Conservation (phyloP, 2,797 vertebrate genomes). For the Podargus strigoides region DNA sequence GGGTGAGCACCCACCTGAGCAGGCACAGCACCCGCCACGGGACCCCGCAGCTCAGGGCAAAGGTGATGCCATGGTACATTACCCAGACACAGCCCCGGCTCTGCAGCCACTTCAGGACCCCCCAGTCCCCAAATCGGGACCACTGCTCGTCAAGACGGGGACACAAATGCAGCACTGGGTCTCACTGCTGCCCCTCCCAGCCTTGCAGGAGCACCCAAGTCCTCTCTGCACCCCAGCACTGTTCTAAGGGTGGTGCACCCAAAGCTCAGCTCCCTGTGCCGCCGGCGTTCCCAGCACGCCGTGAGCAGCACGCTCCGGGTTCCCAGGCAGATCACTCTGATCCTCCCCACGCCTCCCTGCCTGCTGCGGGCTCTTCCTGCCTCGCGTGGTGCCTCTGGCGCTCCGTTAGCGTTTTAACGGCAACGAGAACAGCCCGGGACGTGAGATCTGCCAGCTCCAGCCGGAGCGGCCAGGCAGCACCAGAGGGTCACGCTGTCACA, state of each 20-base stretch:
- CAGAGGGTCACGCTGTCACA: neutral
- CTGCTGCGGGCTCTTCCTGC: neutral
- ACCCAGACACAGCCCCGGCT: fast-evolving
- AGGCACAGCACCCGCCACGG: fast-evolving
- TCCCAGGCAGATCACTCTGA: no score
- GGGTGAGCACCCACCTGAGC: fast-evolving
- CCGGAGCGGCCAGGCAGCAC: neutral
- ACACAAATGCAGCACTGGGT: fast-evolving
- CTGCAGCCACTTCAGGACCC: fast-evolving
- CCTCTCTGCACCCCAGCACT: neutral
- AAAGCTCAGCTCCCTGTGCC: fast-evolving
- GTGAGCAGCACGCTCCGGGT: no score
- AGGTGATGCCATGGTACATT: fast-evolving
- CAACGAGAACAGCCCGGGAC: neutral
- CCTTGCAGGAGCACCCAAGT: neutral
- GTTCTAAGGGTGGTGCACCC: fast-evolving
- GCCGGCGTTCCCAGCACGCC: no score
- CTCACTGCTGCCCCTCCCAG: neutral
- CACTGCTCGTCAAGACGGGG: fast-evolving
- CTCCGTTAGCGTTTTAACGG: neutral
- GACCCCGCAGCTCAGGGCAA: neutral
- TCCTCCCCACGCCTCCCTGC: neutral
- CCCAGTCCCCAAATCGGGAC: fast-evolving
- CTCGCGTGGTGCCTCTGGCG: neutral
- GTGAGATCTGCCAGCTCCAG: neutral